These are phyloP conservation scores for Riptortus pedestris DNA, from an alignment of 1,140 invertebrate species.

Conservation along the genomic window DNA sequence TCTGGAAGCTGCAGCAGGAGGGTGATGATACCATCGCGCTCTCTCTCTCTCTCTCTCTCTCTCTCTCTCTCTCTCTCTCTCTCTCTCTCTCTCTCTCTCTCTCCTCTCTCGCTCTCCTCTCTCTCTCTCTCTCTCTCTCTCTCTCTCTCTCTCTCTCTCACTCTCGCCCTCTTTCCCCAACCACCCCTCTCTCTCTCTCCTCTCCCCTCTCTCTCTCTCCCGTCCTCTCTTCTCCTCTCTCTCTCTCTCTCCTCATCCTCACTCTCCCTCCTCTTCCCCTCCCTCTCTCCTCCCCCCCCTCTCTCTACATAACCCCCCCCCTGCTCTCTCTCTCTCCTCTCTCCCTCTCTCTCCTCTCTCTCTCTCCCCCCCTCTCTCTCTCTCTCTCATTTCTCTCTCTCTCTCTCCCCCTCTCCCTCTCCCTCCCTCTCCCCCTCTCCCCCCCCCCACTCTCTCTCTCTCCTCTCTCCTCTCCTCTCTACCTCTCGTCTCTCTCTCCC, in stretches of 20 bases:
- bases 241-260: background rate
- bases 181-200: background rate
- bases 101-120: background rate
- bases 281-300: background rate
- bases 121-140: constrained; percentile 3
- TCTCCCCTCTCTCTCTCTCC: constrained; percentile 11
- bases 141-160: constrained; percentile 12
- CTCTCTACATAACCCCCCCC: no score
- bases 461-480: background rate
- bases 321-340: no score
- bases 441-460: background rate
- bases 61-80: constrained; percentile 19
- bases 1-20: no score
- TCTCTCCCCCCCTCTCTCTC: background rate
- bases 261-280: background rate
- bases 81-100: constrained; percentile 19
- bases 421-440: background rate
- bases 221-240: constrained; percentile 3
- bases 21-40: background rate
- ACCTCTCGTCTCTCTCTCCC: constrained; percentile 3
- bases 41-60: constrained; percentile 16
- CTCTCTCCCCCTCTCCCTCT: background rate
- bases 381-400: background rate
- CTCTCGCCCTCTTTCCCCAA: constrained; percentile 4
- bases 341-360: no score